These are phyloP conservation scores for Lamellibrachia luymesi DNA, from an alignment of 1,140 invertebrate species.

Conservation along the genomic window DNA sequence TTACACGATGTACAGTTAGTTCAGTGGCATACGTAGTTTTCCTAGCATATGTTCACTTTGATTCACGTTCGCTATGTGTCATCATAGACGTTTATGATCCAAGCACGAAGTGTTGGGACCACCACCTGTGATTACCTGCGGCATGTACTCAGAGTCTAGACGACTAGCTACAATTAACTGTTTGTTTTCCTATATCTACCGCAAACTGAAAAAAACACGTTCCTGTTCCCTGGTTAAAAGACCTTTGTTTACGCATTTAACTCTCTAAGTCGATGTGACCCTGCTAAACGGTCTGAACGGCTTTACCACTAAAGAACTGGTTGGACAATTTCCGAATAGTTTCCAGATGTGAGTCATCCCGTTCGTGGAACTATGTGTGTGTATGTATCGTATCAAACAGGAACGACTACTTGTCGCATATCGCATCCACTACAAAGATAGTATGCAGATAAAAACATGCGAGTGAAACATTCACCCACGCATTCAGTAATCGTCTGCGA, in stretches of 20 bases:
- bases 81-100: no score
- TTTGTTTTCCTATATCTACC: no score
- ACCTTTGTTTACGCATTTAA: not conserved
- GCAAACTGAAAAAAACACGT: no score
- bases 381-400: not conserved
- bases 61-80: no score
- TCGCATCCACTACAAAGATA: not conserved
- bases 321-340: not conserved
- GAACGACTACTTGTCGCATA: not conserved
- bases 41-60: no score
- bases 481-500: not conserved
- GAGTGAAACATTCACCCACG: not conserved
- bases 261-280: not conserved
- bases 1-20: no score
- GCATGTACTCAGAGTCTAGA: no score
- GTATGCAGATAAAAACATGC: not conserved
- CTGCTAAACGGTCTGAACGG: not conserved
- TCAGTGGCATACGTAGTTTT: no score
- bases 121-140: no score
- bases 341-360: not conserved
- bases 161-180: no score
- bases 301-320: not conserved
- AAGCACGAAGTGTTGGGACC: no score
- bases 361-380: not conserved
- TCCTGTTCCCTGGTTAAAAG: not conserved